Evolutionary conservation across 2,888 invertebrate genomes (phyloP).

Genomic region (Salticus scenicus): DNA sequence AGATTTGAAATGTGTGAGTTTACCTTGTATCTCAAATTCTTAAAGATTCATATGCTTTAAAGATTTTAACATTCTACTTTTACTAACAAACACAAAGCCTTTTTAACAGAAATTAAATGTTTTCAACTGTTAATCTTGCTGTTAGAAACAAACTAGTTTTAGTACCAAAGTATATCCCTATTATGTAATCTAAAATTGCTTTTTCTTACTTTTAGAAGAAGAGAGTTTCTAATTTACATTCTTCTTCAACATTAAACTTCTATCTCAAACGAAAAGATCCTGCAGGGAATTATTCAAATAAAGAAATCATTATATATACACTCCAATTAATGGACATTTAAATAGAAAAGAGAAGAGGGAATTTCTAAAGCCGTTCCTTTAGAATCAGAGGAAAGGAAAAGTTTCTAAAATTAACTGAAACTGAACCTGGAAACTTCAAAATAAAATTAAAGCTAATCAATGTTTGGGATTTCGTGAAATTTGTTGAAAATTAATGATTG

Average conservation of each 20-base stretch:
- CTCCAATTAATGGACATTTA: not conserved
- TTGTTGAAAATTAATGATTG: not conserved
- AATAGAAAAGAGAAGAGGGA: not conserved
- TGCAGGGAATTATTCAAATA: not conserved
- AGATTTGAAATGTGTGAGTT: too few relatives aligned
- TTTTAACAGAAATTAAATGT: too few relatives aligned
- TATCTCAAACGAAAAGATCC: not conserved
- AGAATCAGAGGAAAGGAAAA: not conserved
- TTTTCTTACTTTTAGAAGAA: not conserved
- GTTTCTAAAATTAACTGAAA: not conserved
- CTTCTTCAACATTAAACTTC: not conserved
- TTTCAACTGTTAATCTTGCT: too few relatives aligned
- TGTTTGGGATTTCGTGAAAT: slow-evolving; percentile 2
- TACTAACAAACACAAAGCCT: too few relatives aligned
- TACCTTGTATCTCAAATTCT: too few relatives aligned
- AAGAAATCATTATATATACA: slow-evolving; percentile 1
- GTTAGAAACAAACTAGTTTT: too few relatives aligned
- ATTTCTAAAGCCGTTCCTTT: not conserved
- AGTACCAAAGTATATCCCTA: not conserved
- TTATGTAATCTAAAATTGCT: not conserved
- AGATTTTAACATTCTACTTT: too few relatives aligned
- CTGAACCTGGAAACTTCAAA: not conserved
- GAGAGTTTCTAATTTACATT: not conserved
- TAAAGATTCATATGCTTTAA: too few relatives aligned
- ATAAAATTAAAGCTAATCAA: slow-evolving; percentile 1